Percentiles rank a stretch among this genome's conserved stretches.
Evolutionary conservation across 2,888 invertebrate genomes (phyloP).

Genomic region (Chironomus tentans): DNA sequence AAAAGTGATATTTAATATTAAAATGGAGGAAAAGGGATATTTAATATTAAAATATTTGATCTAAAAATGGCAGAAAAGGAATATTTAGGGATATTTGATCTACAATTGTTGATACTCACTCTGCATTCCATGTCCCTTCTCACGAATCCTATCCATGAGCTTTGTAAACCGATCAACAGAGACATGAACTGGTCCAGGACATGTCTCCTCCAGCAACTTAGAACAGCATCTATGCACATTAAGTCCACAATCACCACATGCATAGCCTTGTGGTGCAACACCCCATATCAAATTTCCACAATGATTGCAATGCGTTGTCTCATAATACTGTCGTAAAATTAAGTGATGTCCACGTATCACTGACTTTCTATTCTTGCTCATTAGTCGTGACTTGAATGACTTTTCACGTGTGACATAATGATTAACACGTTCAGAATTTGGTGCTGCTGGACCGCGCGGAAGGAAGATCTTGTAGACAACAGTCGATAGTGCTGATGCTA

Average conservation of each 20-base stretch:
- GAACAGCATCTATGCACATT: constrained; percentile 80
- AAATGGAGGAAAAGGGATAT: no score
- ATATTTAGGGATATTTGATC: no score
- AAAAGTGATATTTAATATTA: no score
- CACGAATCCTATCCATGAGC: constrained; percentile 56
- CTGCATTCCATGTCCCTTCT: constrained; percentile 28
- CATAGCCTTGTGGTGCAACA: constrained; percentile 93
- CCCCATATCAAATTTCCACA: constrained; percentile 91
- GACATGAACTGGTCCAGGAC: constrained; percentile 59
- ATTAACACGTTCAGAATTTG: constrained; percentile 62
- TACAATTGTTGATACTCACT: constrained; percentile 44
- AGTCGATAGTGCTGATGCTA: constrained; percentile 63
- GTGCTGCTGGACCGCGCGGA: constrained; percentile 49
- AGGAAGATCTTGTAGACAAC: constrained; percentile 69
- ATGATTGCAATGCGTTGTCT: constrained; percentile 85
- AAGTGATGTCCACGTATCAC: constrained; percentile 84
- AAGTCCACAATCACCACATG: constrained; percentile 84
- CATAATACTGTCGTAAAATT: constrained; percentile 77
- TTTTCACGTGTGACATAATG: constrained; percentile 81
- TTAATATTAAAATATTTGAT: no score
- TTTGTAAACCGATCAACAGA: constrained; percentile 59
- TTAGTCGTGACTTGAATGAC: constrained; percentile 57
- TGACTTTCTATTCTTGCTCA: constrained; percentile 61
- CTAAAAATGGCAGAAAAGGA: no score
- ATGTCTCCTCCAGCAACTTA: constrained; percentile 67